Evolutionary conservation across 2,797 vertebrate species (phyloP).

Genomic region (Huso huso): DNA sequence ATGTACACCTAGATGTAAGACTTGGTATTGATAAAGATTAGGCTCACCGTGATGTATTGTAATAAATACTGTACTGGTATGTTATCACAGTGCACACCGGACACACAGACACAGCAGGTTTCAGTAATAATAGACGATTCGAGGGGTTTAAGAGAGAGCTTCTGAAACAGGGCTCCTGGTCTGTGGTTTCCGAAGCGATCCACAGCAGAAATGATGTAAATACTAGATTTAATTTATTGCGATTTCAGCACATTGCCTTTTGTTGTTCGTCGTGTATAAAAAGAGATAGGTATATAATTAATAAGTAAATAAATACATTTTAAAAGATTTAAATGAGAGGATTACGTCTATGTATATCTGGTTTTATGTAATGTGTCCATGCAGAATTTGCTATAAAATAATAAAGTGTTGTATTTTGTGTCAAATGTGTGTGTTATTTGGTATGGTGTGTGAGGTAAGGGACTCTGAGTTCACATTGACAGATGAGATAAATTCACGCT

Average conservation of each 20-base stretch:
- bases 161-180: conserved; percentile 31
- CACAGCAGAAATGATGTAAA: conserved; percentile 63
- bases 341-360: conserved; percentile 88
- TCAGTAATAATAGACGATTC: conserved; percentile 14
- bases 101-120: conserved; percentile 15
- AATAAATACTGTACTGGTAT: background rate
- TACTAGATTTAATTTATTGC: conserved; percentile 92
- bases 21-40: no score
- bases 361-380: conserved; percentile 77
- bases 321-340: conserved; percentile 59
- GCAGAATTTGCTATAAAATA: conserved; percentile 71
- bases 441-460: no score
- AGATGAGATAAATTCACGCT: conserved; percentile 49
- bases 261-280: conserved; percentile 81
- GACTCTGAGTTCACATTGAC: no score
- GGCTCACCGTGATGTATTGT: background rate
- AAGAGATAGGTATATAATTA: conserved; percentile 49
- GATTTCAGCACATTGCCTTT: conserved; percentile 66
- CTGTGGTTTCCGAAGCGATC: conserved; percentile 34
- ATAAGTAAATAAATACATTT: conserved; percentile 45
- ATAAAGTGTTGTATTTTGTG: conserved; percentile 93
- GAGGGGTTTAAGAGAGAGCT: conserved; percentile 10
- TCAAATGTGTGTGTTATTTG: conserved; percentile 40
- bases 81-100: conserved; percentile 13
- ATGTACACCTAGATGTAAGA: no score